phyloP scores from a whole-genome alignment of 53 echinoderm and acorn worm species.

The Hippasteria phrygiana region DNA sequence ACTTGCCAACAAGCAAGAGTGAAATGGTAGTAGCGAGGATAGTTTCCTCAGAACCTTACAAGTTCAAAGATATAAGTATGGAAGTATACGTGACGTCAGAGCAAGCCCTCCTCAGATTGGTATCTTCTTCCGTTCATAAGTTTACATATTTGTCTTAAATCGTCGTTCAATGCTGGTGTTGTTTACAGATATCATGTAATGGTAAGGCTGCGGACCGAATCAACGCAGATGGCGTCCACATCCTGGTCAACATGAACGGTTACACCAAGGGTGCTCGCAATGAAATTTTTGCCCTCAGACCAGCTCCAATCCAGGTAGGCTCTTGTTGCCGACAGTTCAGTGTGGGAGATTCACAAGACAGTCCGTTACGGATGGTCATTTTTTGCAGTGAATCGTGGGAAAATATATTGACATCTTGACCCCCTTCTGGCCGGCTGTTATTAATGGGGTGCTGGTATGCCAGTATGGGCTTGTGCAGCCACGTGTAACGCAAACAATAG shows the following conservation, averaged over 20 bases:
- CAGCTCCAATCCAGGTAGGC: slow-evolving; percentile 97
- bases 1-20: too few species aligned
- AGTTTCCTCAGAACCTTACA: too few species aligned
- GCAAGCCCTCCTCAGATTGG: not conserved
- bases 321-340: not conserved
- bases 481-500: too few species aligned
- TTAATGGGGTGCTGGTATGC: too few species aligned
- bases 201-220: slow-evolving; percentile 99
- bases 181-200: slow-evolving; percentile 86
- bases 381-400: too few species aligned
- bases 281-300: slow-evolving; percentile 98
- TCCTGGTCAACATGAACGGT: slow-evolving; percentile 99
- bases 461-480: too few species aligned
- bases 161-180: not conserved
- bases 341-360: not conserved
- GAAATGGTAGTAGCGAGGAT: too few species aligned
- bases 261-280: slow-evolving; percentile 99
- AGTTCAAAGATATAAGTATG: too few species aligned
- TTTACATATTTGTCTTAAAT: not conserved
- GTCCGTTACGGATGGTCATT: too few species aligned
- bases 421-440: too few species aligned
- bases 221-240: slow-evolving; percentile 93
- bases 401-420: too few species aligned
- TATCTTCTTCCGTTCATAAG: not conserved
- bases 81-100: too few species aligned